Percentiles rank a stretch among this genome's conserved stretches.
These are phyloP conservation scores for Azemiops feae DNA, from an alignment of 2,113 vertebrate genomes.

Conservation along the genomic window DNA sequence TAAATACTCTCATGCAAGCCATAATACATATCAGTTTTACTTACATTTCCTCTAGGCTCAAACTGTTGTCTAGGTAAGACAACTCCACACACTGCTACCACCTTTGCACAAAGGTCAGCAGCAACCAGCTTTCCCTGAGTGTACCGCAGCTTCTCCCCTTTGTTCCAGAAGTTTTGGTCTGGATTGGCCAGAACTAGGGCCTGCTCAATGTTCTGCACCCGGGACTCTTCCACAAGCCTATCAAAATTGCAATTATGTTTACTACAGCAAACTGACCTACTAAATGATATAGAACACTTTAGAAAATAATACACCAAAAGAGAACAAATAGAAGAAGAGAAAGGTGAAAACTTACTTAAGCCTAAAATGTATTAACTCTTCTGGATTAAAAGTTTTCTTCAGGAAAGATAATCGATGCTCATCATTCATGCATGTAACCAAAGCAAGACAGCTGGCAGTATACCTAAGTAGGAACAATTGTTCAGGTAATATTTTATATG, in stretches of 20 bases:
- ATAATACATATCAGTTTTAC: conserved; percentile 7
- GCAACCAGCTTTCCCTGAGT: conserved; percentile 82
- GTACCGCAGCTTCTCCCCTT: conserved; percentile 73
- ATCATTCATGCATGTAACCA: conserved; percentile 94
- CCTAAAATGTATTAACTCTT: conserved; percentile 90
- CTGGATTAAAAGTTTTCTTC: conserved; percentile 85
- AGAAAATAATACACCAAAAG: not conserved
- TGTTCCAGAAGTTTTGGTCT: conserved; percentile 77
- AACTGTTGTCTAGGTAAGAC: conserved; percentile 74
- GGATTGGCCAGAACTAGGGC: conserved; percentile 87
- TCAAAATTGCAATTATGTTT: conserved; percentile 18
- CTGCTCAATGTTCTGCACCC: conserved; percentile 81
- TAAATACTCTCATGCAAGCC: not conserved
- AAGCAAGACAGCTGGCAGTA: conserved; percentile 89
- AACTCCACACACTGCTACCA: conserved; percentile 89
- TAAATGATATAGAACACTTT: not conserved
- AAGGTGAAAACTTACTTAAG: conserved; percentile 80
- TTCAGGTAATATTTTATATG: conserved; percentile 16
- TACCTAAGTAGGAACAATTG: conserved; percentile 74
- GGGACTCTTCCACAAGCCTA: conserved; percentile 87
- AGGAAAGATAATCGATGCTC: conserved; percentile 91
- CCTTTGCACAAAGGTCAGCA: conserved; percentile 79
- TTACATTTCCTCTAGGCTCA: conserved; percentile 71
- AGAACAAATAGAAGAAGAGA: not conserved
- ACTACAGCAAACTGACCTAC: conserved; percentile 14